Evolutionary conservation across 1,140 invertebrate genomes (phyloP).

Genomic region (Triops longicaudatus): DNA sequence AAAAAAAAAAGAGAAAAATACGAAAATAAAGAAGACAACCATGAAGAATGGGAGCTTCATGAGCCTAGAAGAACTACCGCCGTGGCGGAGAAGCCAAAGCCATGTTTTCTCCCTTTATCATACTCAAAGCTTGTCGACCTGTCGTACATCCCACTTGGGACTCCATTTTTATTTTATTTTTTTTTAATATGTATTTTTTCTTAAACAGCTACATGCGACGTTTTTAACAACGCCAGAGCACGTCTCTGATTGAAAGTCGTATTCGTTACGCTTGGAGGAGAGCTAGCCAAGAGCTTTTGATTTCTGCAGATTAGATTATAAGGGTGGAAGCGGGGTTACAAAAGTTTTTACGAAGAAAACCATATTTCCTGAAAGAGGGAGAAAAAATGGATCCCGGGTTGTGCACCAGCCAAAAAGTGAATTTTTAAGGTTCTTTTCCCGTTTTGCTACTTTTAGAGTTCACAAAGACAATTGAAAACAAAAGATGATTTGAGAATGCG

Average conservation of each 20-base stretch:
- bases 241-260: constrained; percentile 1
- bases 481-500: too few relatives aligned
- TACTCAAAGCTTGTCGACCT: neutral
- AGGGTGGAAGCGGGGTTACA: too few relatives aligned
- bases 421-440: neutral
- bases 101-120: neutral
- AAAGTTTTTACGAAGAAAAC: neutral
- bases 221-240: neutral
- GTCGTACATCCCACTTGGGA: neutral
- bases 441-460: too few relatives aligned
- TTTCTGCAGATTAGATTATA: too few relatives aligned
- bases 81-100: neutral
- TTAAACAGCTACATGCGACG: neutral
- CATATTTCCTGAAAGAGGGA: neutral
- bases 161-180: neutral
- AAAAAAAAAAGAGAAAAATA: neutral
- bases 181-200: too few relatives aligned
- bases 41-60: neutral
- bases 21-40: neutral
- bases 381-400: too few relatives aligned
- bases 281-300: too few relatives aligned
- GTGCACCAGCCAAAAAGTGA: neutral
- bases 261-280: neutral
- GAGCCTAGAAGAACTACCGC: neutral
- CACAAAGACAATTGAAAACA: too few relatives aligned